phyloP scores from a whole-genome alignment of 2,888 invertebrate genomes.

The Sepioteuthis lessoniana region DNA sequence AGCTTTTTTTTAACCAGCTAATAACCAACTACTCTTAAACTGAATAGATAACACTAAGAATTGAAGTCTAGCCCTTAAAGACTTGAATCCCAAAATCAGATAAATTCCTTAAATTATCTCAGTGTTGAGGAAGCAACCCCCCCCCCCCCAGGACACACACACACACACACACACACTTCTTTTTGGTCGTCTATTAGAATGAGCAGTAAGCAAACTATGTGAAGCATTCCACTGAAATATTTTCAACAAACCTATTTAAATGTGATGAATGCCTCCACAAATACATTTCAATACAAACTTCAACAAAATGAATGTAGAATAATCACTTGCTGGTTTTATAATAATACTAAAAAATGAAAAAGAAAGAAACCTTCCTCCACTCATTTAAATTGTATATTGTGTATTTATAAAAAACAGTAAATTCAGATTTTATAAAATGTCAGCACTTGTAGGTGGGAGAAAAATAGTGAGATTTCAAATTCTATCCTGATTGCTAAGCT shows the following conservation, averaged over 20 bases:
- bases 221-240: neutral
- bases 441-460: neutral
- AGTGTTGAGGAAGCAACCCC: neutral
- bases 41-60: neutral
- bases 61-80: neutral
- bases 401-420: neutral
- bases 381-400: neutral
- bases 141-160: no score
- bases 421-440: neutral
- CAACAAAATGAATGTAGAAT: neutral
- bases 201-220: neutral
- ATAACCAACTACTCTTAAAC: neutral
- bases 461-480: neutral
- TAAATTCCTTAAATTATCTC: constrained; percentile 5
- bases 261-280: neutral
- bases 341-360: no score
- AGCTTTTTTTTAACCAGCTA: neutral
- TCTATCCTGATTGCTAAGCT: no score
- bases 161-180: no score
- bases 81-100: neutral
- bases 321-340: neutral
- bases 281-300: neutral
- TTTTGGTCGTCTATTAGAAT: neutral
- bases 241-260: neutral
- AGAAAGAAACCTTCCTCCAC: neutral